phyloP scores from a whole-genome alignment of 2,797 vertebrate species.

The Ispidina picta region DNA sequence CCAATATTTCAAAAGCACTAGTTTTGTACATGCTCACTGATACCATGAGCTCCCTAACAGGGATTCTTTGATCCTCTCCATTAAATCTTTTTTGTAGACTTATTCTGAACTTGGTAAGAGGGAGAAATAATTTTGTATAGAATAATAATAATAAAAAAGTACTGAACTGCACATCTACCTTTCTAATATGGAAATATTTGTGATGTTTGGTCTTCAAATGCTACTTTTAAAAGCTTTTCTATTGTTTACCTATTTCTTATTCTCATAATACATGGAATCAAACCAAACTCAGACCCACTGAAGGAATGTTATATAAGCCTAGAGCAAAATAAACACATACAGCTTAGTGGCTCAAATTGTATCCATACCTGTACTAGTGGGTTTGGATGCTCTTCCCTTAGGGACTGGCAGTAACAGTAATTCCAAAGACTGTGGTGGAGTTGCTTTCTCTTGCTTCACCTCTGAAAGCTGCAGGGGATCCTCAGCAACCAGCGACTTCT shows the following conservation, averaged over 20 bases:
- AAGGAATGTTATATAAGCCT: neutral
- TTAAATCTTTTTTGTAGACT: conserved; percentile 63
- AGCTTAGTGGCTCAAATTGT: neutral
- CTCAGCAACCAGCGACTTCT: conserved; percentile 87
- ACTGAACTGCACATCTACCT: neutral
- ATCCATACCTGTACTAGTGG: conserved; percentile 87
- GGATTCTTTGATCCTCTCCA: conserved; percentile 69
- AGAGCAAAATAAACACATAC: neutral
- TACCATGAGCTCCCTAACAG: conserved; percentile 37
- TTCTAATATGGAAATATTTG: conserved; percentile 46
- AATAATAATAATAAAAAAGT: neutral
- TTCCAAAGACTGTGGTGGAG: conserved; percentile 88
- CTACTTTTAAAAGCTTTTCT: conserved; percentile 41
- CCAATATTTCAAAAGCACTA: conserved; percentile 69
- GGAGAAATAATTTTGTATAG: conserved; percentile 38
- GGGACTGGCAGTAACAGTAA: conserved; percentile 90
- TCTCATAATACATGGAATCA: conserved; percentile 9
- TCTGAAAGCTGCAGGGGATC: conserved; percentile 89
- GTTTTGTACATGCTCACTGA: conserved; percentile 47
- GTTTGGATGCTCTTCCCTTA: conserved; percentile 90
- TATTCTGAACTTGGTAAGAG: conserved; percentile 49
- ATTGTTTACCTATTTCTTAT: conserved; percentile 37
- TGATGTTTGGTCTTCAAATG: conserved; percentile 34
- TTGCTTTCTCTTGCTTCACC: conserved; percentile 90
- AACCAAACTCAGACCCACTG: neutral